phyloP scores from a whole-genome alignment of 2,888 invertebrate genomes.

The Limnephilus rhombicus region DNA sequence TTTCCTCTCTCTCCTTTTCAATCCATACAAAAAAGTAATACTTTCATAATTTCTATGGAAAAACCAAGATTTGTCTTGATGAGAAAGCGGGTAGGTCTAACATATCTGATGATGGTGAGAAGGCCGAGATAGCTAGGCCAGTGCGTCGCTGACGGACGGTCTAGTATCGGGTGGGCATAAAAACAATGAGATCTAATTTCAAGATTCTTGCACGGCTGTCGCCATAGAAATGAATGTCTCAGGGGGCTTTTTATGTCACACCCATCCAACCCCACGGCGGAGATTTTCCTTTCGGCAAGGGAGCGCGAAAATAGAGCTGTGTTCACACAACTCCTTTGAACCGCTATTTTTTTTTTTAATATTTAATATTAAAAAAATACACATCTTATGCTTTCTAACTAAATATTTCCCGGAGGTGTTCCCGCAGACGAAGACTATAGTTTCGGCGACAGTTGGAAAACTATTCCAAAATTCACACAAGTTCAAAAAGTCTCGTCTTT shows the following conservation, averaged over 20 bases:
- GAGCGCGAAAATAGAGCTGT: neutral
- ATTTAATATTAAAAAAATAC: no score
- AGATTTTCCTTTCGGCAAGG: conserved; percentile 47
- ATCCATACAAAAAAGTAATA: neutral
- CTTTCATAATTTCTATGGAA: neutral
- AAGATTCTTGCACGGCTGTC: conserved; percentile 64
- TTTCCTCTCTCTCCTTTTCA: no score
- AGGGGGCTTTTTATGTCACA: conserved; percentile 57
- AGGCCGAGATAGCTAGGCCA: conserved; percentile 30
- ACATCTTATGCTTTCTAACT: no score
- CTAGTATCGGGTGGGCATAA: conserved; percentile 57
- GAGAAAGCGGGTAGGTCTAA: neutral
- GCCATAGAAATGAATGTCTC: conserved; percentile 61
- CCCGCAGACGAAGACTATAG: no score
- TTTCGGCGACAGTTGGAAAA: no score
- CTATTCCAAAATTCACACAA: no score
- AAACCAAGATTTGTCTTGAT: neutral
- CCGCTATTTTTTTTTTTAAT: no score
- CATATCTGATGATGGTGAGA: neutral
- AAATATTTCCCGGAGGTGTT: no score
- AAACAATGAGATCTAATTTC: conserved; percentile 65
- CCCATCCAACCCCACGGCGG: conserved; percentile 33
- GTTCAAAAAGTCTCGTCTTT: no score
- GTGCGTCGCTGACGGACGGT: conserved; percentile 45
- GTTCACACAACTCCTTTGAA: neutral